Evolutionary conservation across 2,888 invertebrate species (phyloP).

Genomic region (Eurois occulta): DNA sequence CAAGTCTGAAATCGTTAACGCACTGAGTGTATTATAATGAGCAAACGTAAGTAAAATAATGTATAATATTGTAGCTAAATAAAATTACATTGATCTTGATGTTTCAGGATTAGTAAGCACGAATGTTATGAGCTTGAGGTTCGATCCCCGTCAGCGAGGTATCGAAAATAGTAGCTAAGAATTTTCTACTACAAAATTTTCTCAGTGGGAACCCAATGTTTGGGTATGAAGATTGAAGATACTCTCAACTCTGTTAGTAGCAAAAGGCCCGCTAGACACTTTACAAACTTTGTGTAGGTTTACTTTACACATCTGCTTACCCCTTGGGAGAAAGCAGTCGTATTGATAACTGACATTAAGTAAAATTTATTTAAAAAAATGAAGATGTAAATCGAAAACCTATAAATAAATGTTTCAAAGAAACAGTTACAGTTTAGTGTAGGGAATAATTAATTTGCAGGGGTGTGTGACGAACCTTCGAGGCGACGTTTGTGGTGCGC

Average conservation of each 20-base stretch:
- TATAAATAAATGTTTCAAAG: constrained; percentile 52
- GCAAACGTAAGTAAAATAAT: no score
- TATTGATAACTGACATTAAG: not conserved
- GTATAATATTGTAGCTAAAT: not conserved
- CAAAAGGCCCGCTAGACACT: not conserved
- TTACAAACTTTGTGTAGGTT: not conserved
- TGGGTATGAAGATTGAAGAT: not conserved
- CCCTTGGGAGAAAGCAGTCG: not conserved
- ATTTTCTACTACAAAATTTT: not conserved
- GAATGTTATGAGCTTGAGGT: not conserved
- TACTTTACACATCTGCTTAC: not conserved
- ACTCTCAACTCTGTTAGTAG: not conserved
- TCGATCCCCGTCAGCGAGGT: not conserved
- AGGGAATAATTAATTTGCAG: constrained; percentile 85
- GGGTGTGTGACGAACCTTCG: constrained; percentile 84
- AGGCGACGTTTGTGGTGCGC: constrained; percentile 78
- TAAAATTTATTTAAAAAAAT: not conserved
- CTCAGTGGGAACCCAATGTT: not conserved
- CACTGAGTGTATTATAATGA: no score
- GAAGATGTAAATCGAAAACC: not conserved
- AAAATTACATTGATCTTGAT: not conserved
- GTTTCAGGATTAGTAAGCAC: not conserved
- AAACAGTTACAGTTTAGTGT: constrained; percentile 62
- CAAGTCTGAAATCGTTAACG: no score
- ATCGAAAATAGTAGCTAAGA: not conserved